Conservation (phyloP, 2,797 vertebrate species). For the Eutrigla gurnardus region DNA sequence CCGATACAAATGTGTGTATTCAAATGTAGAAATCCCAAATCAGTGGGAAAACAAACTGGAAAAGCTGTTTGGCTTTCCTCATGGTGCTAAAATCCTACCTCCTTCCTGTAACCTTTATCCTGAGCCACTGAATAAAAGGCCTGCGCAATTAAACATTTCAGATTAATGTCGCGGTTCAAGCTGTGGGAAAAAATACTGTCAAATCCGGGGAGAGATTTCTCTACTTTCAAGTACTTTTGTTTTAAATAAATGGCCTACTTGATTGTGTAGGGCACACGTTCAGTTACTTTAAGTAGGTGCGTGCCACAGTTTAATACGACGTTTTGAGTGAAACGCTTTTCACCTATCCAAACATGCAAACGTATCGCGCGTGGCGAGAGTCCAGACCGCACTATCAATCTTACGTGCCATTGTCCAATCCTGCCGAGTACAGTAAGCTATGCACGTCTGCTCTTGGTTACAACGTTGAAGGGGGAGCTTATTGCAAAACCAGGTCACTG, state of each 20-base stretch:
- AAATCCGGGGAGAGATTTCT: conserved; percentile 14
- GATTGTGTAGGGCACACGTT: conserved; percentile 41
- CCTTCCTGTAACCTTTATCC: conserved; percentile 33
- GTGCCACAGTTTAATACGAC: conserved; percentile 49
- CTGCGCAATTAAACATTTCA: conserved; percentile 42
- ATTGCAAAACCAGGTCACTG: conserved; percentile 72
- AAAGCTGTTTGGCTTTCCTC: conserved; percentile 34
- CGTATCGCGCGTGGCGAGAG: conserved; percentile 50
- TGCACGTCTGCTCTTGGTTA: conserved; percentile 79
- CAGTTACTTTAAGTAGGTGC: conserved; percentile 62
- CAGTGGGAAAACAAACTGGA: conserved; percentile 31
- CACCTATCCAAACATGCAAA: conserved; percentile 59
- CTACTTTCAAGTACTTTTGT: conserved; percentile 17
- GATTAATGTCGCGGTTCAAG: conserved; percentile 49
- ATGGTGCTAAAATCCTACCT: conserved; percentile 47
- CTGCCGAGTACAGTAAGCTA: conserved; percentile 62
- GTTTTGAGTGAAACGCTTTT: conserved; percentile 50
- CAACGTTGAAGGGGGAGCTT: conserved; percentile 57
- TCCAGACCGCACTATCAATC: conserved; percentile 78
- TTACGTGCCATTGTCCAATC: conserved; percentile 50
- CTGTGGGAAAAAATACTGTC: conserved; percentile 15
- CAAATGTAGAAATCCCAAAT: conserved; percentile 64
- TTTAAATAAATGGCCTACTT: conserved; percentile 9
- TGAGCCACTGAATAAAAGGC: conserved; percentile 22
- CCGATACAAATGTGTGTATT: conserved; percentile 59